These are phyloP conservation scores for Chironomus tepperi DNA, from an alignment of 1,140 invertebrate species.

Conservation along the genomic window DNA sequence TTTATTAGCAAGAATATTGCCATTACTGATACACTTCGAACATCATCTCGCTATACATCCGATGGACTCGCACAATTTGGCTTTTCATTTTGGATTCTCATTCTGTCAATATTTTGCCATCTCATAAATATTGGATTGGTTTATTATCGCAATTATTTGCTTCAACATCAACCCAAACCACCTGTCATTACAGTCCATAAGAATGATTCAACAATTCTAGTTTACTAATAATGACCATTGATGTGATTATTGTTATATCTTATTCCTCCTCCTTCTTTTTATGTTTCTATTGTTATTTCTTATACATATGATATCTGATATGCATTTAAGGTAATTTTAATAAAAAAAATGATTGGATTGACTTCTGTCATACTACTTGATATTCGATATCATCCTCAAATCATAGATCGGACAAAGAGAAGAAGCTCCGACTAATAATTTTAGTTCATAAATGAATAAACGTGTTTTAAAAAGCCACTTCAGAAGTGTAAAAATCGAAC, in stretches of 20 bases:
- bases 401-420: background rate
- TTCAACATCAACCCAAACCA: background rate
- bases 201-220: slow-evolving; percentile 25
- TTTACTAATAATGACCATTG: slow-evolving; percentile 24
- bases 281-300: background rate
- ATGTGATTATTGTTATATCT: background rate
- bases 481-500: background rate
- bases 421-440: background rate
- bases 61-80: slow-evolving; percentile 40
- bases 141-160: slow-evolving; percentile 24
- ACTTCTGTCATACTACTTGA: background rate
- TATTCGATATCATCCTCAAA: background rate
- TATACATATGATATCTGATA: slow-evolving; percentile 7
- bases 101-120: slow-evolving; percentile 13
- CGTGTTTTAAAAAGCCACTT: slow-evolving; percentile 12
- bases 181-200: slow-evolving; percentile 23
- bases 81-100: slow-evolving; percentile 37
- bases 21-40: slow-evolving; percentile 26
- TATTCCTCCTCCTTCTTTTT: too few relatives aligned
- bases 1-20: slow-evolving; percentile 25
- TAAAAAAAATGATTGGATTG: background rate
- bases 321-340: background rate
- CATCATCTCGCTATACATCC: slow-evolving; percentile 30
- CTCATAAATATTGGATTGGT: slow-evolving; percentile 26
- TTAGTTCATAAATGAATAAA: background rate